Evolutionary conservation across 2,888 invertebrate genomes (phyloP).

Genomic region (Ferrisia virgata): DNA sequence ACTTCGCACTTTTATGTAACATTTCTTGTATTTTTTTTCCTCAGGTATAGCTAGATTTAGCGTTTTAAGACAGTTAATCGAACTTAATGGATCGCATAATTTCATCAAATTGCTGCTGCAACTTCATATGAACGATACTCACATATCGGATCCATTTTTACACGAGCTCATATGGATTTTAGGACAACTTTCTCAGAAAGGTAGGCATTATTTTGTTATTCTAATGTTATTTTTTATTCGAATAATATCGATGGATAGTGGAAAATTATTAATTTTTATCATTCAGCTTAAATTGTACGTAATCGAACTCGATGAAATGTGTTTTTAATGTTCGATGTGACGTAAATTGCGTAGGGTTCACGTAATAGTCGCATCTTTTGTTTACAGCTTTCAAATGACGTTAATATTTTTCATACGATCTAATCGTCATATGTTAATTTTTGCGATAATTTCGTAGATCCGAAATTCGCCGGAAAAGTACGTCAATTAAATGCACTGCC

Average conservation of each 20-base stretch:
- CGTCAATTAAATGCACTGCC: constrained; percentile 62
- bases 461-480: constrained; percentile 65
- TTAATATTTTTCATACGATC: background rate
- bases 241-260: background rate
- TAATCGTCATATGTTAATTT: background rate
- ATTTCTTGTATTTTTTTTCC: no score
- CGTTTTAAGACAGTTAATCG: constrained; percentile 58
- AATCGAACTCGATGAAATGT: background rate
- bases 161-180: constrained; percentile 63
- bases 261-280: background rate
- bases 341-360: background rate
- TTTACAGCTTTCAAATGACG: background rate
- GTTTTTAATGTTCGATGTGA: background rate
- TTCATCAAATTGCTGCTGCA: constrained; percentile 59
- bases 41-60: constrained; percentile 44
- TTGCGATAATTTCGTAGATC: constrained; percentile 52
- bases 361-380: background rate
- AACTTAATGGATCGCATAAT: constrained; percentile 59
- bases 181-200: constrained; percentile 60
- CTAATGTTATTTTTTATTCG: no score
- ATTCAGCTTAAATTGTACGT: background rate
- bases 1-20: no score
- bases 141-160: constrained; percentile 58
- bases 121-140: constrained; percentile 58
- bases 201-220: constrained; percentile 51